Conservation (phyloP, 1,140 invertebrate genomes). For the Drosophila aff. region DNA sequence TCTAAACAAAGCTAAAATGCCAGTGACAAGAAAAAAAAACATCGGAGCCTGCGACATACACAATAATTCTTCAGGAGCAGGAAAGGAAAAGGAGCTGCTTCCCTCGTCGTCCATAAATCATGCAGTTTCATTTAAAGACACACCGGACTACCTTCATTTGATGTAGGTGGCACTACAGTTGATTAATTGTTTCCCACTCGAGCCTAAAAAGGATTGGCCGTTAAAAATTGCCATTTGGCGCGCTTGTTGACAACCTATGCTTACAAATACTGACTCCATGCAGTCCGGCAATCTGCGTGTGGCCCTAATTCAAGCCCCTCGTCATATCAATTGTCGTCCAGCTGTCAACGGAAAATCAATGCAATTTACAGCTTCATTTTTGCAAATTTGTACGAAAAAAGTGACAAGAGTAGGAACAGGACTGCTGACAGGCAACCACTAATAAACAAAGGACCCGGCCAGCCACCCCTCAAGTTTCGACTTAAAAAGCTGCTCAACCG, state of each 20-base stretch:
- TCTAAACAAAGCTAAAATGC: slow-evolving; percentile 69
- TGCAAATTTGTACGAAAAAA: slow-evolving; percentile 69
- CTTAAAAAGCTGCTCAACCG: slow-evolving; percentile 71
- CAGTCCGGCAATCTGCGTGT: slow-evolving; percentile 44
- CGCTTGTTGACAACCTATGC: slow-evolving; percentile 70
- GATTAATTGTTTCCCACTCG: slow-evolving; percentile 62
- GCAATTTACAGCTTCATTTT: slow-evolving; percentile 82
- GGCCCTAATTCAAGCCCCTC: slow-evolving; percentile 39
- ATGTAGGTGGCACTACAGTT: slow-evolving; percentile 62
- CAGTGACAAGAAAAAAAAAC: slow-evolving; percentile 58
- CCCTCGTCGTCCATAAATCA: slow-evolving; percentile 65
- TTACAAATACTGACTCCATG: slow-evolving; percentile 10
- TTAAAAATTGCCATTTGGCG: slow-evolving; percentile 71
- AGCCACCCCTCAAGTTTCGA: slow-evolving; percentile 67
- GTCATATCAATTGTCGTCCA: slow-evolving; percentile 68
- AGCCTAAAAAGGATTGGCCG: slow-evolving; percentile 68
- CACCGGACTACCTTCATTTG: slow-evolving; percentile 36
- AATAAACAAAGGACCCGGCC: slow-evolving; percentile 52
- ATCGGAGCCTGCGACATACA: slow-evolving; percentile 33
- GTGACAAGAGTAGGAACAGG: slow-evolving; percentile 37
- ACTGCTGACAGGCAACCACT: slow-evolving; percentile 62
- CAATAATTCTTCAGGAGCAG: slow-evolving; percentile 39
- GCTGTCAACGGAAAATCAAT: slow-evolving; percentile 78
- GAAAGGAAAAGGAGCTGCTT: slow-evolving; percentile 21
- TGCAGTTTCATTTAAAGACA: slow-evolving; percentile 71